phyloP scores from a whole-genome alignment of 2,113 vertebrate genomes.

The Regulus satrapa region DNA sequence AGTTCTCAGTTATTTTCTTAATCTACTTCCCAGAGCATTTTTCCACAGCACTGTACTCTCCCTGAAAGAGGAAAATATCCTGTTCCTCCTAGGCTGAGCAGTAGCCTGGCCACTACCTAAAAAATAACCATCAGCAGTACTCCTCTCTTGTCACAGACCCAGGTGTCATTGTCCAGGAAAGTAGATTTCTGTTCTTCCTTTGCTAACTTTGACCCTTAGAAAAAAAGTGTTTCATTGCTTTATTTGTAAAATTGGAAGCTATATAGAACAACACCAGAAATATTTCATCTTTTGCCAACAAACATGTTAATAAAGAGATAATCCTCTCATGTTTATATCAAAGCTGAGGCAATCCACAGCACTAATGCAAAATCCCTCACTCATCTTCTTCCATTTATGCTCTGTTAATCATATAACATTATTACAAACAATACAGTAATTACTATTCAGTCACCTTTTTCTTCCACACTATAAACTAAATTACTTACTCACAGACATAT shows the following conservation, averaged over 20 bases:
- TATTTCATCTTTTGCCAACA: slow-evolving; percentile 19
- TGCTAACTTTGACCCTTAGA: background rate
- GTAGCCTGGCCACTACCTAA: background rate
- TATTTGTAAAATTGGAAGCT: background rate
- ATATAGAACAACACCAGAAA: background rate
- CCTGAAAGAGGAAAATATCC: background rate
- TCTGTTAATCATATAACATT: slow-evolving; percentile 10
- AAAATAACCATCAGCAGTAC: background rate
- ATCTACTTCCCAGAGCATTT: background rate
- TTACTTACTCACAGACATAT: background rate
- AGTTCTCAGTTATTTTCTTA: background rate
- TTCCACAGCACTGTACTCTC: background rate
- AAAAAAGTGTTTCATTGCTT: background rate
- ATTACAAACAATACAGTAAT: slow-evolving; percentile 7
- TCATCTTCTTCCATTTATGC: slow-evolving; percentile 3
- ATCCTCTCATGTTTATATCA: slow-evolving; percentile 2
- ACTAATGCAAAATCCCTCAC: slow-evolving; percentile 5
- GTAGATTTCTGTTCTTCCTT: background rate
- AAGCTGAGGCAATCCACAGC: background rate
- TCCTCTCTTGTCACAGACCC: background rate
- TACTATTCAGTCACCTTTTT: background rate
- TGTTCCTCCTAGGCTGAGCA: background rate
- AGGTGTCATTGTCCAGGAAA: background rate
- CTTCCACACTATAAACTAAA: background rate
- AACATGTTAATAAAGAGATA: background rate